A percentile compares a stretch with the other conserved stretches of the same genome.
Conservation (phyloP, 2,113 vertebrate genomes). For the Callorhinus ursinus region DNA sequence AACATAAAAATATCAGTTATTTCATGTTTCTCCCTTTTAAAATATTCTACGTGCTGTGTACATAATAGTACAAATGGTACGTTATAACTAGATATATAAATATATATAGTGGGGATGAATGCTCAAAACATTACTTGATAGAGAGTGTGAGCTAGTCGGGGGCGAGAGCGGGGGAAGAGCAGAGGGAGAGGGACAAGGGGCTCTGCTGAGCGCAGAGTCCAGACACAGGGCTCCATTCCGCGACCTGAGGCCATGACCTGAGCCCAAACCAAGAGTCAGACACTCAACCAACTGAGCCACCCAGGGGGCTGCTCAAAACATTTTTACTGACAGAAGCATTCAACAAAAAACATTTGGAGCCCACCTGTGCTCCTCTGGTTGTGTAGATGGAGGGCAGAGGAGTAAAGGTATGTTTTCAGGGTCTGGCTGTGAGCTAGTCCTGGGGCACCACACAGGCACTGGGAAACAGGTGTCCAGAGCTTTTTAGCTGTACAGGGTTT, state of each 20-base stretch:
- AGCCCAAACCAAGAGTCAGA: neutral
- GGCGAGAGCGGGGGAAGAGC: neutral
- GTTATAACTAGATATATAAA: neutral
- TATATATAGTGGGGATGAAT: neutral
- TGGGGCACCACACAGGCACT: neutral
- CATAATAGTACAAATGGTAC: neutral
- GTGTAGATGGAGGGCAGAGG: neutral
- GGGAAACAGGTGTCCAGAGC: neutral
- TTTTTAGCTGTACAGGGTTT: neutral
- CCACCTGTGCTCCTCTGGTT: neutral
- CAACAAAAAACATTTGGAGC: neutral
- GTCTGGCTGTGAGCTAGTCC: neutral
- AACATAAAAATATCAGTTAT: neutral
- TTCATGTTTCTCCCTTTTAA: conserved; percentile 19
- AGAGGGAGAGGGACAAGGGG: neutral
- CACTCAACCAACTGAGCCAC: neutral
- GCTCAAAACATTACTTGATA: neutral
- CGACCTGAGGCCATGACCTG: neutral
- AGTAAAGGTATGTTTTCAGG: neutral
- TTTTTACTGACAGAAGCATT: neutral
- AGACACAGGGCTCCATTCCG: neutral
- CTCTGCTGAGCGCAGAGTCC: neutral
- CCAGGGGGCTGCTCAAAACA: neutral
- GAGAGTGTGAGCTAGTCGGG: neutral
- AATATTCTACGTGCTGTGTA: neutral